A percentile compares a stretch with the other conserved stretches of the same genome.
These are phyloP conservation scores for Anguilla rostrata DNA, from an alignment of 2,113 vertebrate genomes.

Conservation along the genomic window DNA sequence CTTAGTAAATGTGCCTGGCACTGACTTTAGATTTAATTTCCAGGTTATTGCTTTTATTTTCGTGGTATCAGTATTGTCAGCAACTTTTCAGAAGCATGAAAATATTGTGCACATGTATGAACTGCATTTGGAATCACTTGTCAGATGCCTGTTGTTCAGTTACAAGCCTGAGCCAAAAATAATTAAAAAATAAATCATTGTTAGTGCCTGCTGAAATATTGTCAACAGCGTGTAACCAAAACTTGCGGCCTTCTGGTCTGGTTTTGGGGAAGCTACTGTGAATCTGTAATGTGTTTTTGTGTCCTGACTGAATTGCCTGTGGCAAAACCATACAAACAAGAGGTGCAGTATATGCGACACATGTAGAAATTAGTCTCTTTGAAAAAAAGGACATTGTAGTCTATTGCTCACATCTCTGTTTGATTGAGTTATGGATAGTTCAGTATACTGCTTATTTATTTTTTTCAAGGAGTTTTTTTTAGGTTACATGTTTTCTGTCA, in stretches of 20 bases:
- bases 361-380: not conserved
- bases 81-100: not conserved
- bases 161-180: not conserved
- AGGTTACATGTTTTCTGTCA: not conserved
- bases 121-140: not conserved
- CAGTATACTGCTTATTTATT: not conserved
- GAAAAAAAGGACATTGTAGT: not conserved
- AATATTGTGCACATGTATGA: not conserved
- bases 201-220: not conserved
- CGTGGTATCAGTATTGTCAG: not conserved
- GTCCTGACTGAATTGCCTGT: not conserved
- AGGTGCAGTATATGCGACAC: not conserved
- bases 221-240: too few species aligned
- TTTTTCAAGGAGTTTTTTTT: not conserved
- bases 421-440: not conserved
- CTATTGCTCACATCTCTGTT: not conserved
- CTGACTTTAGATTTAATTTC: not conserved
- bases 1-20: not conserved
- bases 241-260: not conserved
- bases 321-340: not conserved
- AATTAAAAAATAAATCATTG: not conserved
- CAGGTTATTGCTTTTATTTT: constrained; percentile 8
- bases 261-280: not conserved
- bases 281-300: not conserved
- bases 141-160: not conserved